A percentile compares a stretch with the other conserved stretches of the same genome.
Evolutionary conservation across 2,113 vertebrate species (phyloP).

Genomic region (pig (Sus scrofa)): T2T-Sscrofa CM000825.6:38728001-38728500

Average conservation of each 20-base stretch:
- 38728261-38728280: not conserved
- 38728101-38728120: not conserved
- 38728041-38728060: not conserved
- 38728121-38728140: not conserved
- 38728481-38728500: not conserved
- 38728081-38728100: not conserved
- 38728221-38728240: not conserved
- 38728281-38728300: not conserved
- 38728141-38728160: not conserved
- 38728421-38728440: not conserved
- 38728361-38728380: not conserved
- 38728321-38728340: not conserved
- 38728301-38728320: slow-evolving; percentile 1
- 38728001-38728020: not conserved
- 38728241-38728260: not conserved
- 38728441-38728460: not conserved
- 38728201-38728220: not conserved
- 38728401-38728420: slow-evolving; percentile 22
- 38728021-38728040: not conserved
- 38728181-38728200: not conserved
- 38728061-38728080: not conserved
- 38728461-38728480: not conserved
- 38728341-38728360: not conserved
- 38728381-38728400: not conserved
- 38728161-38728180: not conserved